Evolutionary conservation across 2,888 invertebrate genomes (phyloP).

Genomic region (Metallyticus violacea): DNA sequence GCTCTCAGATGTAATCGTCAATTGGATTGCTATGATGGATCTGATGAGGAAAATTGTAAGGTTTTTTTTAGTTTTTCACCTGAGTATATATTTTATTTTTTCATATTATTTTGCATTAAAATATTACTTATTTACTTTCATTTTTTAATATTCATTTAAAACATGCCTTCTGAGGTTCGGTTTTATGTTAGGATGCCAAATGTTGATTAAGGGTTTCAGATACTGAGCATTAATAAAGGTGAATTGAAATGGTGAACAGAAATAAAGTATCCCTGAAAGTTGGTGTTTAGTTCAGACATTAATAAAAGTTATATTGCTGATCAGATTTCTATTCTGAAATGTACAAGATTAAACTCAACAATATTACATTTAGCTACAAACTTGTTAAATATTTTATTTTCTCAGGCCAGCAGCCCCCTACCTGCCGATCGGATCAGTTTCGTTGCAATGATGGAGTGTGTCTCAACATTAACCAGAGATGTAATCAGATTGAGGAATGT

Average conservation of each 20-base stretch:
- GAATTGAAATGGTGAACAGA: too few species aligned
- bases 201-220: too few species aligned
- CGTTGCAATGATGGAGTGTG: constrained; percentile 57
- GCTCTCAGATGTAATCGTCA: constrained; percentile 58
- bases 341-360: neutral
- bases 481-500: constrained; percentile 54
- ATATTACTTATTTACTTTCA: too few species aligned
- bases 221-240: too few species aligned
- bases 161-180: too few species aligned
- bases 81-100: too few species aligned
- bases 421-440: constrained; percentile 53
- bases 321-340: neutral
- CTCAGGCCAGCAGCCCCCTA: constrained; percentile 36
- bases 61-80: neutral
- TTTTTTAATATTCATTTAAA: too few species aligned
- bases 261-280: too few species aligned
- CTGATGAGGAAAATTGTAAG: constrained; percentile 60
- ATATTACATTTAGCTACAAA: neutral
- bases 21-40: constrained; percentile 56
- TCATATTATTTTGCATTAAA: too few species aligned
- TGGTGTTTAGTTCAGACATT: neutral
- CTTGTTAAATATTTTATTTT: neutral
- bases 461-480: constrained; percentile 49
- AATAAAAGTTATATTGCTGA: neutral
- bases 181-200: too few species aligned